Evolutionary conservation across 2,113 vertebrate genomes (phyloP), one percentile per base, ranked within the genome.

Genomic region (Condylura cristata): DNA sequence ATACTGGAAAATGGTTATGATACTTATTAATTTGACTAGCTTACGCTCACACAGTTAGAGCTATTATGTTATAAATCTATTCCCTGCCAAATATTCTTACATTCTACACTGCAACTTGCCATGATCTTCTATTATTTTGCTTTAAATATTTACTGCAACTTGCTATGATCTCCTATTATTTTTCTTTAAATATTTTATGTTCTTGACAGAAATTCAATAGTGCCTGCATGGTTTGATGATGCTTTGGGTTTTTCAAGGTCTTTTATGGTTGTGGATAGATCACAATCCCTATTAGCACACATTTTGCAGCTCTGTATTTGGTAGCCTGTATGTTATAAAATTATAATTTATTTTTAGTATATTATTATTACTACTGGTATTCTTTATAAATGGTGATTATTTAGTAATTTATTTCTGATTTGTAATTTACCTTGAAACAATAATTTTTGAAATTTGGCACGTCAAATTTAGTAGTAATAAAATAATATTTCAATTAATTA

Each of bases 71-170:
- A 82, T 96, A 98, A 97, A 97, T 98, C 81, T 96, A 66, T 94
- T 10, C 95, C n/a, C 66, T 97, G 95, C 60, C 93, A 97, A 96
- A 79, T 93, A 48, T 95, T 85, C 78, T 92, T 68, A 68, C 8
- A 80, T 22, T 56, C 32, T 53, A 78, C 2, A 8, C 17, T 96
- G 48, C 13, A 96, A 95, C 81, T 96, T 93, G n/a, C n/a, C 51
- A 39, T 78, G 87, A 96, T 96, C 41, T 88, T 95, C 89, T 97
- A 65, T 97, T 97, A 97, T 96, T 98, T 98, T 82, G 95, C 83
- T 96, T 98, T 97, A 97, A 97, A 97, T 97, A 97, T 98, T 98
- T 97, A n/a, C n/a, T n/a, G n/a, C n/a, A n/a, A n/a, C n/a, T n/a
- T n/a, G n/a, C n/a, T n/a, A n/a, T n/a, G n/a, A n/a, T 96, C 39